These are phyloP conservation scores for Sweltsa coloradensis DNA, from an alignment of 1,140 invertebrate species.

Conservation along the genomic window DNA sequence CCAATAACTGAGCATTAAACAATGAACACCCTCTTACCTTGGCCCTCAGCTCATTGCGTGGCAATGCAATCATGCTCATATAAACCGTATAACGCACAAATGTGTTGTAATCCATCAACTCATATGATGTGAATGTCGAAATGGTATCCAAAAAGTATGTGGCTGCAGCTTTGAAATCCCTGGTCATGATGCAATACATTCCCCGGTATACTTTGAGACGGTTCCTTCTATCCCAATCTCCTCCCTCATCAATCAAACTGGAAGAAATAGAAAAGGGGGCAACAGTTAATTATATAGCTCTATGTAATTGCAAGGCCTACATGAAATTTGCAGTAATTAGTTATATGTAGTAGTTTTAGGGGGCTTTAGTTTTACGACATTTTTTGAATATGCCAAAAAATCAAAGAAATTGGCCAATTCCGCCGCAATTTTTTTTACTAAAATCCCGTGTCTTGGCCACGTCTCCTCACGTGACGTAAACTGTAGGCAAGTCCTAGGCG, in stretches of 20 bases:
- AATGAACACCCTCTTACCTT: too few species aligned
- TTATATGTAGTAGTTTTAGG: too few species aligned
- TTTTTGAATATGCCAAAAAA: too few species aligned
- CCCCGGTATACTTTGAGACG: conserved; percentile 92
- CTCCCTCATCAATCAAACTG: conserved; percentile 90
- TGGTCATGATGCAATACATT: conserved; percentile 87
- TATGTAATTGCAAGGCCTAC: conserved; percentile 4
- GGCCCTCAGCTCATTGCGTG: conserved; percentile 68
- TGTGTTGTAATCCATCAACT: conserved; percentile 91
- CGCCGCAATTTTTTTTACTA: too few species aligned
- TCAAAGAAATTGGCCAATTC: too few species aligned
- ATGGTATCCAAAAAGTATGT: conserved; percentile 95
- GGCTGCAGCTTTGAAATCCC: conserved; percentile 93
- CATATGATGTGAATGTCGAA: conserved; percentile 98
- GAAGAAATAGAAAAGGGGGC: conserved; percentile 20
- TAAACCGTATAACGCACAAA: conserved; percentile 88
- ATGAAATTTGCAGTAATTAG: conserved; percentile 8
- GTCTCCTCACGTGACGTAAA: too few species aligned
- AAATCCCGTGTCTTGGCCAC: too few species aligned
- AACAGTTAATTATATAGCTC: conserved; percentile 1
- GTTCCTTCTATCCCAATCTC: conserved; percentile 98
- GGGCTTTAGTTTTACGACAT: too few species aligned
- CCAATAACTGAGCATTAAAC: too few species aligned
- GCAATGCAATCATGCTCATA: conserved; percentile 72
- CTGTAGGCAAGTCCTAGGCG: too few species aligned